Evolutionary conservation across 1,140 invertebrate genomes (phyloP).

Genomic region (Brachionus koreanus): DNA sequence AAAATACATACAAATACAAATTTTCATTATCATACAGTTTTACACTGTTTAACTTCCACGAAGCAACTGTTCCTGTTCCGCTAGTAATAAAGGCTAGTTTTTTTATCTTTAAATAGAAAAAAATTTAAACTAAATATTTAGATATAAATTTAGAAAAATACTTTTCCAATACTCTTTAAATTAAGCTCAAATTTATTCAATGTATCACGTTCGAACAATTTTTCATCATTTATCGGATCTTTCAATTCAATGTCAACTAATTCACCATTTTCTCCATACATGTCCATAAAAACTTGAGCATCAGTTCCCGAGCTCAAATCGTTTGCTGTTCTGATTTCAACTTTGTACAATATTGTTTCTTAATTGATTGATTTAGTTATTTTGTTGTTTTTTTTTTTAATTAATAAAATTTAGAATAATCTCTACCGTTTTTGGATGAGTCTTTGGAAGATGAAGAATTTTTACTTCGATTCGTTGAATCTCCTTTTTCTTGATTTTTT

Average conservation of each 20-base stretch:
- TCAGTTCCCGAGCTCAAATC: constrained; percentile 51
- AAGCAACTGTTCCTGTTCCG: background rate
- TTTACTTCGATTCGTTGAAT: background rate
- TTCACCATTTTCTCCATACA: constrained; percentile 55
- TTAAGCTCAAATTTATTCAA: constrained; percentile 25
- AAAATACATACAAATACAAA: background rate
- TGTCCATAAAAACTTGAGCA: constrained; percentile 56
- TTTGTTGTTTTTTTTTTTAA: background rate
- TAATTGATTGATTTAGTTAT: background rate
- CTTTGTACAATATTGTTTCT: background rate
- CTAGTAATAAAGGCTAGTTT: background rate
- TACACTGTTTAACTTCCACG: background rate
- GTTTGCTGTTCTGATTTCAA: background rate
- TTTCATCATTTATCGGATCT: constrained; percentile 47
- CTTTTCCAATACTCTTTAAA: constrained; percentile 11
- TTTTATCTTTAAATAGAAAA: background rate
- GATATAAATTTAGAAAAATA: background rate
- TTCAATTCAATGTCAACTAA: constrained; percentile 46
- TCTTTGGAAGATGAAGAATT: background rate
- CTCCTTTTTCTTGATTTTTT: background rate
- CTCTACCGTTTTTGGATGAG: background rate
- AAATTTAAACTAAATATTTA: background rate
- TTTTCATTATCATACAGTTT: background rate
- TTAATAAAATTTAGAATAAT: background rate
- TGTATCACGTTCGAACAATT: constrained; percentile 14